These are phyloP conservation scores for Eristalis intricaria DNA, from an alignment of 2,888 invertebrate genomes.

Conservation along the genomic window DNA sequence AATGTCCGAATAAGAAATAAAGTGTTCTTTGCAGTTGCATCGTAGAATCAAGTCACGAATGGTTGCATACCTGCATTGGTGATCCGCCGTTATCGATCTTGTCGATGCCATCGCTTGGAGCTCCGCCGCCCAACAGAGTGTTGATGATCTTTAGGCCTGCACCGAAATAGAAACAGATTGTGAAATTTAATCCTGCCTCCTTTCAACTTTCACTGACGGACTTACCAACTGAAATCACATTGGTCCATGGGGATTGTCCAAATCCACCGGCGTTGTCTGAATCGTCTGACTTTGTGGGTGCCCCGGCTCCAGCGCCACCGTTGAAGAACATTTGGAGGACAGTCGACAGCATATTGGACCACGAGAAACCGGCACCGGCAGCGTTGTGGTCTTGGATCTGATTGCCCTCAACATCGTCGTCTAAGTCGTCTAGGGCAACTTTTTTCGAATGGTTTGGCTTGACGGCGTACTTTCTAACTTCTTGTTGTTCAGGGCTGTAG, in stretches of 20 bases:
- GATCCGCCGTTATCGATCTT: slow-evolving; percentile 94
- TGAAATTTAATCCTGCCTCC: not conserved
- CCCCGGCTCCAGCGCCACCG: slow-evolving; percentile 81
- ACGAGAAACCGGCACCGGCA: slow-evolving; percentile 88
- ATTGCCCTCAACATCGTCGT: slow-evolving; percentile 91
- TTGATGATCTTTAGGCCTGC: slow-evolving; percentile 90
- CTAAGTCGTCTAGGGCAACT: slow-evolving; percentile 90
- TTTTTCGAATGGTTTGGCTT: slow-evolving; percentile 95
- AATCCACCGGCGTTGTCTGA: slow-evolving; percentile 85
- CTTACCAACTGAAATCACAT: slow-evolving; percentile 89
- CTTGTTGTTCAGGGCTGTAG: slow-evolving; percentile 78
- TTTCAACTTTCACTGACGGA: not conserved
- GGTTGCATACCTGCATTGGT: slow-evolving; percentile 90
- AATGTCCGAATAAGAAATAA: slow-evolving; percentile 49
- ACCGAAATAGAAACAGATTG: not conserved
- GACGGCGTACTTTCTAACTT: slow-evolving; percentile 92
- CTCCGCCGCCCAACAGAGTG: slow-evolving; percentile 89
- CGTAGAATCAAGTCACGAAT: not conserved
- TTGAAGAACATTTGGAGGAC: slow-evolving; percentile 94
- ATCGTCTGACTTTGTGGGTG: slow-evolving; percentile 91
- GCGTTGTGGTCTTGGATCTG: slow-evolving; percentile 85
- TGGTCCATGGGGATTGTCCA: slow-evolving; percentile 93
- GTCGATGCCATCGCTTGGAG: slow-evolving; percentile 91
- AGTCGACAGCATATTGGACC: slow-evolving; percentile 93
- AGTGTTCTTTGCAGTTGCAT: not conserved